A percentile compares a stretch with the other conserved stretches of the same genome.
Conservation (phyloP, 1,140 invertebrate species). For the Diachasma alloeum region DNA sequence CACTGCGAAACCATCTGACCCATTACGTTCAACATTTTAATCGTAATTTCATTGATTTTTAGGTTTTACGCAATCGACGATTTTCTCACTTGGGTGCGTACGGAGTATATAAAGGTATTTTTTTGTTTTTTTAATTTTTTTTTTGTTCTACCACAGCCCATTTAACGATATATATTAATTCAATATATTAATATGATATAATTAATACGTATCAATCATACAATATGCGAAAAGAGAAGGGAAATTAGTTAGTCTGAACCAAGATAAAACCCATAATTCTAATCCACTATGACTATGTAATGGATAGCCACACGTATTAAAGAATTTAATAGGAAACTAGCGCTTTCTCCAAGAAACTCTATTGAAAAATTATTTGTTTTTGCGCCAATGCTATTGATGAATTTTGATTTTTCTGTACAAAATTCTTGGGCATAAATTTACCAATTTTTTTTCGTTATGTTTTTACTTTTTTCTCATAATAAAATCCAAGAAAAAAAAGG, state of each 20-base stretch:
- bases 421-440: neutral
- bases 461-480: too few species aligned
- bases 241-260: slow-evolving; percentile 5
- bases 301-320: neutral
- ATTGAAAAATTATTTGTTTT: too few species aligned
- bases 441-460: too few species aligned
- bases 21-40: neutral
- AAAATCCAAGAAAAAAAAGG: too few species aligned
- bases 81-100: too few species aligned
- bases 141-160: slow-evolving; percentile 57
- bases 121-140: slow-evolving; percentile 14
- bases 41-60: neutral
- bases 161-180: slow-evolving; percentile 57
- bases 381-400: too few species aligned
- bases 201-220: slow-evolving; percentile 41
- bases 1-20: slow-evolving; percentile 24
- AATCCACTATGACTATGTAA: neutral
- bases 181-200: slow-evolving; percentile 19
- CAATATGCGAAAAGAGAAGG: slow-evolving; percentile 17
- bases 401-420: too few species aligned
- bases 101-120: slow-evolving; percentile 46
- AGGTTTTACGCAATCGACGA: neutral
- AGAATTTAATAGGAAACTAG: too few species aligned
- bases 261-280: neutral
- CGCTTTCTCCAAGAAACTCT: too few species aligned